A percentile compares a stretch with the other conserved stretches of the same genome.
Evolutionary conservation across 2,113 vertebrate species (phyloP).

Genomic region (Petrocephalus microphthalmus): DNA sequence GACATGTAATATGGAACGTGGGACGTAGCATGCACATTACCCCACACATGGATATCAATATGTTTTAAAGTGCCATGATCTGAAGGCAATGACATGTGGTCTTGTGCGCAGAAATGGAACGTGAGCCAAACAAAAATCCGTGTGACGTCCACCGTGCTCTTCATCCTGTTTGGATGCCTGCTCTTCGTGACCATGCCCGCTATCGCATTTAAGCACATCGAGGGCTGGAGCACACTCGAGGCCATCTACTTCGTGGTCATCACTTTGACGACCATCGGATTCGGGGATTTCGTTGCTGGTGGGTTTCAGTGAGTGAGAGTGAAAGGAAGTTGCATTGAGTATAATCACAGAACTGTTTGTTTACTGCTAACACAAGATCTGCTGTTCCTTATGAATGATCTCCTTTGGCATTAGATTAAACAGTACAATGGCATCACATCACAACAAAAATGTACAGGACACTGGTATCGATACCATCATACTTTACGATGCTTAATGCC

Average conservation of each 20-base stretch:
- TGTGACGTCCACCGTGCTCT: slow-evolving; percentile 90
- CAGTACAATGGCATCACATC: background rate
- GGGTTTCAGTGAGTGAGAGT: slow-evolving; percentile 22
- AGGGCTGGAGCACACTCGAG: slow-evolving; percentile 86
- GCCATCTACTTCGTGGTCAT: slow-evolving; percentile 91
- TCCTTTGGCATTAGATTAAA: background rate
- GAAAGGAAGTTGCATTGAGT: background rate
- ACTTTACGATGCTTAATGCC: background rate
- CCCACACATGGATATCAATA: background rate
- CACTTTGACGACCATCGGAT: slow-evolving; percentile 72
- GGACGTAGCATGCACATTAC: background rate
- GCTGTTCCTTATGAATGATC: background rate
- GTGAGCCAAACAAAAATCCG: slow-evolving; percentile 94
- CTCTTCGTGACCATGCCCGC: slow-evolving; percentile 80
- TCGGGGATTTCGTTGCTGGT: slow-evolving; percentile 95
- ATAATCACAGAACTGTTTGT: background rate
- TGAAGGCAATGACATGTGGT: background rate
- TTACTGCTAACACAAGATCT: background rate
- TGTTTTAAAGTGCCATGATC: background rate
- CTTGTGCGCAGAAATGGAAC: slow-evolving; percentile 74
- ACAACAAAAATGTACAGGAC: background rate
- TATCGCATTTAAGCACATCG: slow-evolving; percentile 77
- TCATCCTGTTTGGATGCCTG: slow-evolving; percentile 85
- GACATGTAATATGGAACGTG: background rate
- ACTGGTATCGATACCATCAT: background rate